Percentiles rank a stretch among this genome's conserved stretches.
Conservation (phyloP, 2,113 vertebrate genomes). For the Pygathrix nemaeus region DNA sequence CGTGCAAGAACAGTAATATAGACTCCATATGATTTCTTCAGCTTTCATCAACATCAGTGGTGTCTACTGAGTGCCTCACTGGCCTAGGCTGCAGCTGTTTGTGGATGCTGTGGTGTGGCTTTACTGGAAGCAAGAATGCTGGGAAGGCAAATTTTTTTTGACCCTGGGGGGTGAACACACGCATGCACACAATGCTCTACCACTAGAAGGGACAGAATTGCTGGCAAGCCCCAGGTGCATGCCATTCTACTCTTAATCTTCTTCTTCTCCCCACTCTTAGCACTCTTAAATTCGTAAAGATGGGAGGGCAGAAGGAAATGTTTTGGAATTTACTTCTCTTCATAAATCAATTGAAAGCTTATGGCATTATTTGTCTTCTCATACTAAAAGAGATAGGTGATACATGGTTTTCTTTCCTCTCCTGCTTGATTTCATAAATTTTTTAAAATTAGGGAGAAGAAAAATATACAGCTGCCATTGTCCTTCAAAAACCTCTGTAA, state of each 20-base stretch:
- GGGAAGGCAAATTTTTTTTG: background rate
- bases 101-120: background rate
- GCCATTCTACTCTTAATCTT: background rate
- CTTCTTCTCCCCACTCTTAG: background rate
- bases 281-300: background rate
- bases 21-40: background rate
- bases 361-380: background rate
- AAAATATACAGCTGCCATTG: background rate
- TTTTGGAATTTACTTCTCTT: background rate
- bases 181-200: background rate
- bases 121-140: background rate
- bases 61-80: background rate
- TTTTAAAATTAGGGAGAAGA: background rate
- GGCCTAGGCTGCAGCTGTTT: background rate
- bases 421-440: background rate
- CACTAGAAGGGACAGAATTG: background rate
- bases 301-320: background rate
- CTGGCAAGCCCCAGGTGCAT: background rate
- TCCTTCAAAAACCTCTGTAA: background rate
- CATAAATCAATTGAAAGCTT: background rate
- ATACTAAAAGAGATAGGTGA: background rate
- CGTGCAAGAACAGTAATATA: background rate
- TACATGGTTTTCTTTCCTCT: background rate
- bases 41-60: background rate
- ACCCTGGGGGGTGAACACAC: background rate